Base-by-base conservation (phyloP, 2,113 vertebrate species). In the Sarotherodon lohbergeri region DNA sequence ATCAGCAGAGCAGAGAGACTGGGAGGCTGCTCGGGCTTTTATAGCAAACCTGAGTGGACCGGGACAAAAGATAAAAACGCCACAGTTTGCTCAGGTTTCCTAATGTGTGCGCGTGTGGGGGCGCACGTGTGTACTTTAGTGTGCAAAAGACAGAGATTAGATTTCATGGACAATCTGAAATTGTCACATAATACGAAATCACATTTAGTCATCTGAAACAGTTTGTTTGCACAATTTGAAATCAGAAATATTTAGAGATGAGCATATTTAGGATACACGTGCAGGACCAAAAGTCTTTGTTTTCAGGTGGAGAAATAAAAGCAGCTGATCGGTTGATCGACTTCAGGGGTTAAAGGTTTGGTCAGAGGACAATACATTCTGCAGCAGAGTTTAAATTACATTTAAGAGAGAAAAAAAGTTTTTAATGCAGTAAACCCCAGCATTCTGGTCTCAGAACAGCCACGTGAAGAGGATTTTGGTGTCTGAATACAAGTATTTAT, bases 31-130 rank as follows among this genome's bases (percentile, higher is more conserved):
- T 4, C 39, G 0, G 34, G 41, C 81, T 92, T 96, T 96, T 96
- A 96, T 96, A 96, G 91, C 66, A 32, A 88, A 52, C 19, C 61
- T 9, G 57, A 48, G 27, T 36, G 57, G 12, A 59, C 34, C 11
- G 11, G 24, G 14, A 54, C 36, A 43, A 88, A 59, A 89, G 24
- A 41, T 82, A 54, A 88, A 68, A 81, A 86, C 19, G 9, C 29
- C 39, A 82, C 39, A 39, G 87, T 93, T 95, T 95, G 83, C 84
- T 92, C 89, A 91, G 46, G 86, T 96, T 95, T 95, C 95, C 90
- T 89, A 93, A 95, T 88, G 80, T 63, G 22, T 55, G 80, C 76
- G n/a, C 5, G 76, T 54, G 73, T 3, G 80, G 9, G 50, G 13
- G 59, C 5, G 48, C 10, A 34, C 19, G 19, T 32, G 82, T 85